Conservation (phyloP, 1,140 invertebrate species). For the Bombus polaris region DNA sequence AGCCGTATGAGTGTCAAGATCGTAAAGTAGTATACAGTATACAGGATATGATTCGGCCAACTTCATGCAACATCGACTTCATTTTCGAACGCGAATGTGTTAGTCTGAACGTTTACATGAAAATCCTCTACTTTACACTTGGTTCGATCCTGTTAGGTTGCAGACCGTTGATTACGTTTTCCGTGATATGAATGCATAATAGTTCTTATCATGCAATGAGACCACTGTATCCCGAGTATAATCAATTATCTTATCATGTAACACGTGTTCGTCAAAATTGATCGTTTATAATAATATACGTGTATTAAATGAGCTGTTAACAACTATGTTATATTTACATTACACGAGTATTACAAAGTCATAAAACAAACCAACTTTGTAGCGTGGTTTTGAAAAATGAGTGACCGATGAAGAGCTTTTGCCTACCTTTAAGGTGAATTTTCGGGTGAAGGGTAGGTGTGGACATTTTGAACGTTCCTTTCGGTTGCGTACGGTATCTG, state of each 20-base stretch:
- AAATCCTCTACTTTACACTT: neutral
- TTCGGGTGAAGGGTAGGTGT: conserved; percentile 40
- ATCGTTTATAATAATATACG: conserved; percentile 13
- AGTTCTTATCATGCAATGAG: neutral
- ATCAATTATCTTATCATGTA: conserved; percentile 40
- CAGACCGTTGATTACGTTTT: conserved; percentile 13
- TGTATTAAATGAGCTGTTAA: conserved; percentile 37
- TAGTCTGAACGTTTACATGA: too few relatives aligned
- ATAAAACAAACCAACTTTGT: neutral
- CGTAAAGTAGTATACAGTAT: too few relatives aligned
- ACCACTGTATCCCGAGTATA: conserved; percentile 9
- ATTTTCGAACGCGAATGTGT: too few relatives aligned
- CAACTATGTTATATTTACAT: conserved; percentile 44
- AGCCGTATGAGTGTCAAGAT: too few relatives aligned
- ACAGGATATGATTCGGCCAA: too few relatives aligned
- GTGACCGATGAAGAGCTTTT: conserved; percentile 18
- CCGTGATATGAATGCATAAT: conserved; percentile 49
- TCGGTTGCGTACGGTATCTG: neutral
- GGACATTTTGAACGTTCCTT: conserved; percentile 4
- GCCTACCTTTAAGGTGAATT: conserved; percentile 27
- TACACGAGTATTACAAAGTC: conserved; percentile 18
- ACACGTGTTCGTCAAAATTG: conserved; percentile 9
- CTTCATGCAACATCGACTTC: too few relatives aligned
- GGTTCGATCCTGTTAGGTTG: neutral
- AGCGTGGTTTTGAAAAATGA: conserved; percentile 15